These are phyloP conservation scores for Watsonalla binaria DNA, from an alignment of 2,888 invertebrate genomes.

Conservation along the genomic window DNA sequence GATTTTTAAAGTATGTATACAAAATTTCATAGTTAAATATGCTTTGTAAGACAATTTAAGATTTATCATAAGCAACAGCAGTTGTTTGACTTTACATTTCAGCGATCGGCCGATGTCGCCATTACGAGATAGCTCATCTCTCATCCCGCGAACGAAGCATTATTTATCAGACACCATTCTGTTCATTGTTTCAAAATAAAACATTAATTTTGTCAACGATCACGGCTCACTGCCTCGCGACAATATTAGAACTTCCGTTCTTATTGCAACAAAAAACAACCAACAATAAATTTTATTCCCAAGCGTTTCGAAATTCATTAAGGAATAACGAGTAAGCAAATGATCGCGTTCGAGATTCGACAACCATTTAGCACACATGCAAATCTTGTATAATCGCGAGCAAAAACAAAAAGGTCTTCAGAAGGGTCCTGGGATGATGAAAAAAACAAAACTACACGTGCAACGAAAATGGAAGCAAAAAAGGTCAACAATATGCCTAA, in stretches of 20 bases:
- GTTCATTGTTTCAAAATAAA: slow-evolving; percentile 77
- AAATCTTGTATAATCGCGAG: slow-evolving; percentile 50
- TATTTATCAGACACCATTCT: slow-evolving; percentile 65
- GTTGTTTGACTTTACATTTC: slow-evolving; percentile 31
- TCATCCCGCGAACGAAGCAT: slow-evolving; percentile 52
- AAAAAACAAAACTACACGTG: slow-evolving; percentile 70
- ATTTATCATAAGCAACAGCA: slow-evolving; percentile 32
- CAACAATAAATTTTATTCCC: slow-evolving; percentile 40
- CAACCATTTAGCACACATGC: slow-evolving; percentile 54
- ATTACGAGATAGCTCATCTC: slow-evolving; percentile 52
- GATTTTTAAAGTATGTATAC: no score
- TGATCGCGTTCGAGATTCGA: slow-evolving; percentile 21
- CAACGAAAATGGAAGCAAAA: slow-evolving; percentile 66
- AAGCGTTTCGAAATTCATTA: slow-evolving; percentile 31
- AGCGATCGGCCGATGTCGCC: slow-evolving; percentile 37
- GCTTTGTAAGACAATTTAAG: slow-evolving; percentile 15
- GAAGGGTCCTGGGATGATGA: slow-evolving; percentile 32
- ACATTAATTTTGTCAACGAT: slow-evolving; percentile 74
- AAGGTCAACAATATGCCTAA: slow-evolving; percentile 78
- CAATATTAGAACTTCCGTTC: slow-evolving; percentile 73
- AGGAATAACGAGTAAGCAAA: slow-evolving; percentile 38
- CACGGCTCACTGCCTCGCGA: slow-evolving; percentile 53
- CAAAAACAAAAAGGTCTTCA: slow-evolving; percentile 62
- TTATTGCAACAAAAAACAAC: slow-evolving; percentile 36
- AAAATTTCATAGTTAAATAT: not conserved